Base-by-base conservation (phyloP, 2,888 invertebrate species). In the Cephus pulcher region DNA sequence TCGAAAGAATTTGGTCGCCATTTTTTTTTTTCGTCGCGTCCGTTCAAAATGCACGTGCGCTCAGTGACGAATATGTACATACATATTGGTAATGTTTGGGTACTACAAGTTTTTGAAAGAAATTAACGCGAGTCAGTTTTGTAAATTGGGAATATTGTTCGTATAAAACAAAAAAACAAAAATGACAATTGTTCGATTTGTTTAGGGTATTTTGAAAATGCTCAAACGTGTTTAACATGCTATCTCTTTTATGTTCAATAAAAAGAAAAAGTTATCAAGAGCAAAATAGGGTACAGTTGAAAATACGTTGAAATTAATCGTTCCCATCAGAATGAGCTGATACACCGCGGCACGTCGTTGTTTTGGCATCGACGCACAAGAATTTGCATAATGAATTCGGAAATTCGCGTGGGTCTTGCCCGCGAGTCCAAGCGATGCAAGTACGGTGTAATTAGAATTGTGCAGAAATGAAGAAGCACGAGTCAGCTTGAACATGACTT, bases 321-420 rank as follows among this genome's bases (percentile, higher is more conserved):
- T 15, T 56, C 9, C 15, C 56, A 23, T 56, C 1, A 23, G 56
- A 40, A 40, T 15, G 1, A 15, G 1, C 23, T 0, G 23, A 56
- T 9, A 23, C 56, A 15, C 9, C 1, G 40, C 15, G 56, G 56
- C 23, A 23, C 2, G 23, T 9, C 23, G 23, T 23, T 40, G 23
- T 40, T 56, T 56, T 56, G 56, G 23, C 56, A 56, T 56, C 23
- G 23, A 56, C 56, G 56, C 56, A 23, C 56, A 6, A 56, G n/a
- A 78, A 82, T 82, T 81, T 79, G 74, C 80, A 79, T 79, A 82
- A 82, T 76, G 79, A 80, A 82, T 79, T 80, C 75, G n/a, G 56
- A 78, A 80, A 77, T 80, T 75, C 79, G 82, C 78, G 74, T 75
- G 32, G 74, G 11, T 77, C 74, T 75, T 75, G 73, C 32, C 69